phyloP scores from a whole-genome alignment of 1,140 invertebrate species.

The Pogonognathellus flavescens region DNA sequence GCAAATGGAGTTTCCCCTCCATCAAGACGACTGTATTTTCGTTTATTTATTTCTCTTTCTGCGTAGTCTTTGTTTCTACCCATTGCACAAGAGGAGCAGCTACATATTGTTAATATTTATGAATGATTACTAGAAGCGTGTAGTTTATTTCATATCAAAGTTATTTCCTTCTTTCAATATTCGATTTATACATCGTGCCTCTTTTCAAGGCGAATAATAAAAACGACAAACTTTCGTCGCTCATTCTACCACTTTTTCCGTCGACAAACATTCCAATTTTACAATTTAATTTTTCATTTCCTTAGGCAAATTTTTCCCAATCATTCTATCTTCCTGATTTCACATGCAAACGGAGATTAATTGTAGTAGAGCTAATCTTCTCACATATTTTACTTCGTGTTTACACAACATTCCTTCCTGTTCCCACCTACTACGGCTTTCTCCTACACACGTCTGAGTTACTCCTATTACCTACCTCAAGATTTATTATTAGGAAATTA shows the following conservation, averaged over 20 bases:
- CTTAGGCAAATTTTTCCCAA: neutral
- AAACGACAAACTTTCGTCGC: neutral
- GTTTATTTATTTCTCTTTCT: slow-evolving; percentile 34
- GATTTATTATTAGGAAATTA: no score
- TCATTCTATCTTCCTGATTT: slow-evolving; percentile 1
- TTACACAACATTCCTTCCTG: no score
- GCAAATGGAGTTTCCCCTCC: no score
- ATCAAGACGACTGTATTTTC: neutral
- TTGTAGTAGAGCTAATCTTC: no score
- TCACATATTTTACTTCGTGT: no score
- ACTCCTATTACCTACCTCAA: no score
- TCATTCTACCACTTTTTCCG: neutral
- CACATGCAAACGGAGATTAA: neutral
- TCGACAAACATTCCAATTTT: slow-evolving; percentile 37
- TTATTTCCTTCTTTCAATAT: slow-evolving; percentile 7
- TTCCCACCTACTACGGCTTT: no score
- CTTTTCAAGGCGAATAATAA: neutral
- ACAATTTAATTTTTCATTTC: neutral
- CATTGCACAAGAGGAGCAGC: neutral
- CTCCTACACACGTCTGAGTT: no score
- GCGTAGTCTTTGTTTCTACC: slow-evolving; percentile 1
- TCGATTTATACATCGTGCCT: neutral
- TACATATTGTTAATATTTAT: slow-evolving; percentile 1
- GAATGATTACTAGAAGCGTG: neutral
- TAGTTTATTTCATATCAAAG: slow-evolving; percentile 13